Conservation (phyloP, 2,888 invertebrate species). For the Thereva nobilitata region DNA sequence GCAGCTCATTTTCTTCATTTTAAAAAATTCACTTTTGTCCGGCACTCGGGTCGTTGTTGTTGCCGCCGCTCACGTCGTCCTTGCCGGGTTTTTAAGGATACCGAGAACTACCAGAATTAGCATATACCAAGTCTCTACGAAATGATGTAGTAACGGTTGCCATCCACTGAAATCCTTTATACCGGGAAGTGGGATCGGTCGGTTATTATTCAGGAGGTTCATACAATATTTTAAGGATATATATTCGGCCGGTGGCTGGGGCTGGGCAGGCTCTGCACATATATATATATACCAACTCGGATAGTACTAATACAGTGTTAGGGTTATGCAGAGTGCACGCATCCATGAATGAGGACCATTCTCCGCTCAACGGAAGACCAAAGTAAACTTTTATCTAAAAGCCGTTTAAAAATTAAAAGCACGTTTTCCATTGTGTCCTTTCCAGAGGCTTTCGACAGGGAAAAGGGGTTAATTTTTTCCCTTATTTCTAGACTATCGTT, state of each 20-base stretch:
- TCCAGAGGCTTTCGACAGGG: neutral
- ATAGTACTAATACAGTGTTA: neutral
- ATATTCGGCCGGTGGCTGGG: neutral
- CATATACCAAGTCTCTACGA: constrained; percentile 20
- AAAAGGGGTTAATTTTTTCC: constrained; percentile 34
- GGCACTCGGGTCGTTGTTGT: constrained; percentile 4
- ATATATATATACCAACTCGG: neutral
- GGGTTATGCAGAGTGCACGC: constrained; percentile 17
- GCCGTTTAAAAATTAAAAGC: constrained; percentile 44
- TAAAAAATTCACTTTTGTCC: constrained; percentile 26
- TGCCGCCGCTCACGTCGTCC: no score
- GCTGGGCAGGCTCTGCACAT: neutral
- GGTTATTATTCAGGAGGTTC: constrained; percentile 40
- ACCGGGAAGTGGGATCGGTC: constrained; percentile 34
- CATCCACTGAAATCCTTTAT: constrained; percentile 6
- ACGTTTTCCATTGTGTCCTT: constrained; percentile 39
- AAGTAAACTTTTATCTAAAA: constrained; percentile 43
- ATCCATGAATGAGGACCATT: constrained; percentile 28
- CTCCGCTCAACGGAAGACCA: constrained; percentile 25
- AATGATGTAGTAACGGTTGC: constrained; percentile 33
- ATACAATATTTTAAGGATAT: constrained; percentile 32
- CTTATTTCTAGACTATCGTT: constrained; percentile 3
- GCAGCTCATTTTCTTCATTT: constrained; percentile 30
- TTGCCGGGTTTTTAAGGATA: no score
- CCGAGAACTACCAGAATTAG: no score